Evolutionary conservation across 2,888 invertebrate species (phyloP).

Genomic region (Horisme vitalbata): DNA sequence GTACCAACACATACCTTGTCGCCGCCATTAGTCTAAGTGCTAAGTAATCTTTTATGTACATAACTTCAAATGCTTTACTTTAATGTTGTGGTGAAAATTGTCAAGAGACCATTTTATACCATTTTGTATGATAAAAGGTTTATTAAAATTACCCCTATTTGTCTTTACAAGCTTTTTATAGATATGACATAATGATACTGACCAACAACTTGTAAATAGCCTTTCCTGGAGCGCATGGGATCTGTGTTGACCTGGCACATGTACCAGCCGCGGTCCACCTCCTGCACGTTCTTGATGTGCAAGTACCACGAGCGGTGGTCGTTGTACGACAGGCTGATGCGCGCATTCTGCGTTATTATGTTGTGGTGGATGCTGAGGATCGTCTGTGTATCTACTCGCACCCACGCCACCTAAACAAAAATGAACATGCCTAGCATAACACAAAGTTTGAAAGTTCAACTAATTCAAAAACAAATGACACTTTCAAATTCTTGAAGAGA

Average conservation of each 20-base stretch:
- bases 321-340: constrained; percentile 93
- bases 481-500: constrained; percentile 22
- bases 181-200: constrained; percentile 59
- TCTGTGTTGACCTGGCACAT: constrained; percentile 97
- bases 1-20: constrained; percentile 3
- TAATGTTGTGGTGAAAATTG: too few relatives aligned
- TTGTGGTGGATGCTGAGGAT: constrained; percentile 96
- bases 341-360: constrained; percentile 94
- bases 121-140: too few relatives aligned
- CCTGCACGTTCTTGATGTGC: constrained; percentile 93
- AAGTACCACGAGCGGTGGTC: constrained; percentile 96
- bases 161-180: too few relatives aligned
- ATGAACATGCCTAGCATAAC: not conserved
- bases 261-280: constrained; percentile 94
- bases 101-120: too few relatives aligned
- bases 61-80: too few relatives aligned
- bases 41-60: not conserved
- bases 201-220: constrained; percentile 96
- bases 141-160: too few relatives aligned
- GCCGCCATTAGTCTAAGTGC: not conserved
- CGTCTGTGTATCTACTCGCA: constrained; percentile 95
- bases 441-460: not conserved
- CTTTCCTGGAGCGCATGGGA: constrained; percentile 95
- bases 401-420: constrained; percentile 92
- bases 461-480: constrained; percentile 17